Percentiles rank a stretch among this genome's conserved stretches.
Conservation (phyloP, 2,113 vertebrate species). For the Crotophaga sulcirostris region DNA sequence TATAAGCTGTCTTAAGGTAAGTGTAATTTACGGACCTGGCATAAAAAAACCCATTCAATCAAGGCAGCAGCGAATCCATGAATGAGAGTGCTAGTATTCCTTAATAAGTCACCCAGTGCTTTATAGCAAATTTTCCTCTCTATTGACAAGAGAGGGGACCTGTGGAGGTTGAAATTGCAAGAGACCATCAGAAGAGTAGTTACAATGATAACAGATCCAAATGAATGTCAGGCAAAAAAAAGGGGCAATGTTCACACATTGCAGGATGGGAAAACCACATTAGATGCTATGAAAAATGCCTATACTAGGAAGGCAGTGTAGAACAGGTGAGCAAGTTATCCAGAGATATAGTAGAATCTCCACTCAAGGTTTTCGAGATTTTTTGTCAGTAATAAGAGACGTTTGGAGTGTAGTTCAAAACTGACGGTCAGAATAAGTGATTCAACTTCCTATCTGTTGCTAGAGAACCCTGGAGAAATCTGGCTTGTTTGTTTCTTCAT, state of each 20-base stretch:
- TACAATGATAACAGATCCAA: neutral
- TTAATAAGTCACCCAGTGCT: neutral
- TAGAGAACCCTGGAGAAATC: neutral
- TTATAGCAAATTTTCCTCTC: neutral
- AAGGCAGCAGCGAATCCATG: neutral
- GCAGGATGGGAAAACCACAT: neutral
- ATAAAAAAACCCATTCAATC: neutral
- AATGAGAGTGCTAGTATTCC: neutral
- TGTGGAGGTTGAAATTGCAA: neutral
- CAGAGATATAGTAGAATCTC: neutral
- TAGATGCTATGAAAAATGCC: neutral
- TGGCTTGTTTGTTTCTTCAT: neutral
- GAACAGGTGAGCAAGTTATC: neutral
- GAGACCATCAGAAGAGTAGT: neutral
- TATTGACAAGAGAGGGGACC: neutral
- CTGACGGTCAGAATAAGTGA: neutral
- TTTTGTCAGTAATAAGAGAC: neutral
- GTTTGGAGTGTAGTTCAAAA: neutral
- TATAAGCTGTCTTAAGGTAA: neutral
- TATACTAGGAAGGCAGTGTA: neutral
- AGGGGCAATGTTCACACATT: neutral
- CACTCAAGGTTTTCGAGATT: neutral
- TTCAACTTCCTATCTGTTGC: neutral
- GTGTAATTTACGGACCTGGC: neutral
- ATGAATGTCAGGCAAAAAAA: neutral